Conservation (phyloP, 2,888 invertebrate species). For the Elmis aenea region DNA sequence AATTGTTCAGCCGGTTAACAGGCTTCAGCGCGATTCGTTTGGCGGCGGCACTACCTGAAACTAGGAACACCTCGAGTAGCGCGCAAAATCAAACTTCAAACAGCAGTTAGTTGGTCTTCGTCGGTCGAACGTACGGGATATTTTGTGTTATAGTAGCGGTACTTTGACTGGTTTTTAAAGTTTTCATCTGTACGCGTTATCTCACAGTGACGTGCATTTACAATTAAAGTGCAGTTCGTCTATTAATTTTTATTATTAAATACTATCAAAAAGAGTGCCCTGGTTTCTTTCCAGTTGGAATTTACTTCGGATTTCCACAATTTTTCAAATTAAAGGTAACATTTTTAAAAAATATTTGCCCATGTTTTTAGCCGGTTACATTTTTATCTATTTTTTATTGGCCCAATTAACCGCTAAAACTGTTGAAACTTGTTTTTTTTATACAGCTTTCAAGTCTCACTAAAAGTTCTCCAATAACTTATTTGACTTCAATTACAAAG, state of each 20-base stretch:
- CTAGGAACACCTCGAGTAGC: conserved; percentile 12
- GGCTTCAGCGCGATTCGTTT: conserved; percentile 10
- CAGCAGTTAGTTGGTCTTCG: conserved; percentile 32
- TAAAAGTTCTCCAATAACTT: no score
- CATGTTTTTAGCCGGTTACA: no score
- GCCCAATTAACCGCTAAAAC: no score
- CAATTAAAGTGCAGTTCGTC: no score
- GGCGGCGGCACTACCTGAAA: conserved; percentile 19
- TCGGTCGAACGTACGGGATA: conserved; percentile 32
- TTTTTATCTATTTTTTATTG: no score
- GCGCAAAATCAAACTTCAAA: conserved; percentile 29
- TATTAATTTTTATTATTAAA: no score
- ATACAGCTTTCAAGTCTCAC: no score
- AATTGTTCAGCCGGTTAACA: not conserved
- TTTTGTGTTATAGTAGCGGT: conserved; percentile 33
- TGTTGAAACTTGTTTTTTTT: no score
- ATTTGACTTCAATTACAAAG: no score
- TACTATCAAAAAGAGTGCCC: conserved; percentile 14
- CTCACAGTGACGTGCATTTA: conserved; percentile 18
- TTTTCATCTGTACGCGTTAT: conserved; percentile 24
- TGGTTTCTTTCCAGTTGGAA: conserved; percentile 1
- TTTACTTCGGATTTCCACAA: no score
- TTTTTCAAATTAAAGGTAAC: no score
- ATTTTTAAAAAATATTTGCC: no score
- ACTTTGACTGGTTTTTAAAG: conserved; percentile 31